Evolutionary conservation across 2,888 invertebrate species (phyloP).

Genomic region (Eristalis tenax): DNA sequence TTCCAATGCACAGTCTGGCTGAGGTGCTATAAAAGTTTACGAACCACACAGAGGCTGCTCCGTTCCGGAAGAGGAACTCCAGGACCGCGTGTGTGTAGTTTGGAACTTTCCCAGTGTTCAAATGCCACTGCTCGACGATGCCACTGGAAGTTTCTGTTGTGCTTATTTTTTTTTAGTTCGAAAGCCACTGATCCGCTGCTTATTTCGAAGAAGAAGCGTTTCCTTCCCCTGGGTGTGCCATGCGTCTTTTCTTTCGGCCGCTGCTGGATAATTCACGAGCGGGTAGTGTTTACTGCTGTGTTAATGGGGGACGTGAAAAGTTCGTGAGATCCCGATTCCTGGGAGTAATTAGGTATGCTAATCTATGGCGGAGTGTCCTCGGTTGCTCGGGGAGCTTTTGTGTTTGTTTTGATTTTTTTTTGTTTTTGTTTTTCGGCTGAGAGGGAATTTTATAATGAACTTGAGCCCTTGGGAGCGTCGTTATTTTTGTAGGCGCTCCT

Average conservation of each 20-base stretch:
- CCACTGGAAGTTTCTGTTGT: background rate
- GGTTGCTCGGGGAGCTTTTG: background rate
- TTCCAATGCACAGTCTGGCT: background rate
- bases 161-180: background rate
- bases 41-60: background rate
- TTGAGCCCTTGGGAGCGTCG: background rate
- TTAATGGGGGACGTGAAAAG: slow-evolving; percentile 53
- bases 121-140: slow-evolving; percentile 6
- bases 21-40: slow-evolving; percentile 20
- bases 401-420: background rate
- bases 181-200: slow-evolving; percentile 20
- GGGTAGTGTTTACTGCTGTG: slow-evolving; percentile 47
- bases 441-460: slow-evolving; percentile 6
- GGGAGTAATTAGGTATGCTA: slow-evolving; percentile 53
- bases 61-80: background rate
- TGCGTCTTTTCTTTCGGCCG: background rate
- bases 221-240: slow-evolving; percentile 1
- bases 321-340: slow-evolving; percentile 7
- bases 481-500: background rate
- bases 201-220: background rate
- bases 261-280: slow-evolving; percentile 12
- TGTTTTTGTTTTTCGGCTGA: background rate
- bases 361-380: slow-evolving; percentile 21
- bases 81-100: background rate
- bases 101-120: slow-evolving; percentile 7